phyloP scores from a whole-genome alignment of 2,888 invertebrate species.

The Disparrhopalites patrizii region DNA sequence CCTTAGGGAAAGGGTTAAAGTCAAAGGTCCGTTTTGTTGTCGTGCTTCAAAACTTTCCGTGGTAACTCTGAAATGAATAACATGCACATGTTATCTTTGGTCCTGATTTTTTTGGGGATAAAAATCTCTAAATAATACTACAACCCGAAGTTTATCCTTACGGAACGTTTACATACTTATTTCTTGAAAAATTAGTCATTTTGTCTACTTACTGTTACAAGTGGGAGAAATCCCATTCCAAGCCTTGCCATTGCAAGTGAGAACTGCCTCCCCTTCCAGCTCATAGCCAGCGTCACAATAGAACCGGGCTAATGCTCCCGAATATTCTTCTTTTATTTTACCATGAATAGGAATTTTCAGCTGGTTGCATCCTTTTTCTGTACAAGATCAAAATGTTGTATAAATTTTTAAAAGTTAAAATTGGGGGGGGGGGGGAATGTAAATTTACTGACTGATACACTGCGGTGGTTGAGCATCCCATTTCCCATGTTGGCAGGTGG shows the following conservation, averaged over 20 bases:
- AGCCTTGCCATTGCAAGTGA: constrained; percentile 38
- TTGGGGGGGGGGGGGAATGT: no score
- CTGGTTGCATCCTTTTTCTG: constrained; percentile 29
- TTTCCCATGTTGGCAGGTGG: constrained; percentile 6
- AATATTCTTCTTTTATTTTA: constrained; percentile 26
- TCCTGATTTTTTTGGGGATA: no score
- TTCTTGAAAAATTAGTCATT: not conserved
- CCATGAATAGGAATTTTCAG: constrained; percentile 32
- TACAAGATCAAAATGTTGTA: not conserved
- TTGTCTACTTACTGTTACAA: constrained; percentile 30
- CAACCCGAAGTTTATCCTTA: no score
- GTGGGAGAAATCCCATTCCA: constrained; percentile 43
- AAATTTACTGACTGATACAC: constrained; percentile 27
- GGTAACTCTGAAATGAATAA: not conserved
- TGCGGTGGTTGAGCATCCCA: constrained; percentile 19
- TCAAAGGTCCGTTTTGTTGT: not conserved
- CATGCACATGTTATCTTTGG: not conserved
- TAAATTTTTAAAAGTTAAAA: not conserved
- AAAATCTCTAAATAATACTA: not conserved
- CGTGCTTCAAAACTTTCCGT: not conserved
- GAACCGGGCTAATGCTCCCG: constrained; percentile 41
- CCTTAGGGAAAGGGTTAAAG: no score
- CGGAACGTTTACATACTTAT: not conserved
- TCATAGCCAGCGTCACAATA: constrained; percentile 35
- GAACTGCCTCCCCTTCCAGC: constrained; percentile 15